Percentiles rank a stretch among this genome's conserved stretches.
These are phyloP conservation scores for Drosophila merina DNA, from an alignment of 2,888 invertebrate species.

Conservation along the genomic window DNA sequence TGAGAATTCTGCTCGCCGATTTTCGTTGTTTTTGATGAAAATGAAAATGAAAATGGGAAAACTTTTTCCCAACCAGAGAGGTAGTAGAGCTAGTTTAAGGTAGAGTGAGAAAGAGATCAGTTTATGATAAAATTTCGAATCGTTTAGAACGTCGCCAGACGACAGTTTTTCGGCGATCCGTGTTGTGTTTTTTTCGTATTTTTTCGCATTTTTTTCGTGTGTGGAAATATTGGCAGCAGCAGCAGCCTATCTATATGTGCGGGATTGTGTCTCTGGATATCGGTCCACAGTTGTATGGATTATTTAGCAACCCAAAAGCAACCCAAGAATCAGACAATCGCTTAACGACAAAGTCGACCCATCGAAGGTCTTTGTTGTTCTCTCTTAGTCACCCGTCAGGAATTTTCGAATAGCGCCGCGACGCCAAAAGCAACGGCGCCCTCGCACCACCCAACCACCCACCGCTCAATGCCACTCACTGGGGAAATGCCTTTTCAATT, in stretches of 20 bases:
- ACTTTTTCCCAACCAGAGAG: constrained; percentile 46
- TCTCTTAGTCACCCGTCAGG: constrained; percentile 61
- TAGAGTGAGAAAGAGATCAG: constrained; percentile 66
- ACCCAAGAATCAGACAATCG: constrained; percentile 10
- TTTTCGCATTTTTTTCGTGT: constrained; percentile 4
- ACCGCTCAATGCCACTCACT: constrained; percentile 21
- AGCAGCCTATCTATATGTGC: constrained; percentile 18
- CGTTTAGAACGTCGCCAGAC: constrained; percentile 75
- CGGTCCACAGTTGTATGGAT: constrained; percentile 4
- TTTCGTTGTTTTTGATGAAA: constrained; percentile 28
- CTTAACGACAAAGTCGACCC: constrained; percentile 20
- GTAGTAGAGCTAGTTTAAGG: constrained; percentile 13
- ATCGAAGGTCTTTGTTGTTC: constrained; percentile 32
- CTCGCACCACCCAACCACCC: constrained; percentile 8
- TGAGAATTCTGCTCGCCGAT: constrained; percentile 30
- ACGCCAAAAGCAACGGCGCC: constrained; percentile 45
- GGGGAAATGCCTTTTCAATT: constrained; percentile 69
- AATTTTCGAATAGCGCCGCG: constrained; percentile 67
- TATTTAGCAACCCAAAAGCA: not conserved
- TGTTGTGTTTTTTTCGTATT: constrained; percentile 3
- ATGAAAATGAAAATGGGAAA: too few species aligned
- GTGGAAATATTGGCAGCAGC: constrained; percentile 42
- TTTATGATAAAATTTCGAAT: constrained; percentile 82
- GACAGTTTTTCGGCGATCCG: constrained; percentile 38
- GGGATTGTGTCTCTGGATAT: constrained; percentile 21